phyloP scores from a whole-genome alignment of 2,113 vertebrate species.

The Grus americana region DNA sequence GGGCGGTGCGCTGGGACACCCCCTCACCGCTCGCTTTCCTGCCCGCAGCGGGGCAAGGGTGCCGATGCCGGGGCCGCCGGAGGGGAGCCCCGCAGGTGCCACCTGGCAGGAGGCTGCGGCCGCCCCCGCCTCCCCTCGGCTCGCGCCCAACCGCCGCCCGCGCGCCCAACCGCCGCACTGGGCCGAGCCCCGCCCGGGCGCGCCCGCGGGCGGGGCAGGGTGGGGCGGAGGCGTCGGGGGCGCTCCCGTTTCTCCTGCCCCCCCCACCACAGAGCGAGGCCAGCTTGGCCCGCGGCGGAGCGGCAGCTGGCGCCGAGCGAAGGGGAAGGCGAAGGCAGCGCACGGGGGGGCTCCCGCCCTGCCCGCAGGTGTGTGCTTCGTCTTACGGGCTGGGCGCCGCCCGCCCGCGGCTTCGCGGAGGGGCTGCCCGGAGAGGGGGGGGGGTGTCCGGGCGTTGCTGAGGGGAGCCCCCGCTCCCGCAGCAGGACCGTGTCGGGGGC shows the following conservation, averaged over 20 bases:
- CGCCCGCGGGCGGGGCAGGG: no score
- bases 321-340: neutral
- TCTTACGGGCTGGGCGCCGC: neutral
- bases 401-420: no score
- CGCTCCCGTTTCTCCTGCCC: neutral
- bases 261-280: neutral
- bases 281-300: no score
- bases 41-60: no score
- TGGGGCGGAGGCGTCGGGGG: neutral
- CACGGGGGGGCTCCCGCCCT: neutral
- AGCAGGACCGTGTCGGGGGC: neutral
- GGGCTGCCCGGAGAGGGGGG: no score
- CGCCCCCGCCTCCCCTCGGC: neutral
- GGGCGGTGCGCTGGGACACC: neutral
- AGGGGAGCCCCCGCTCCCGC: neutral
- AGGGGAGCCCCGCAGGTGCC: no score
- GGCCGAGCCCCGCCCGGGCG: neutral
- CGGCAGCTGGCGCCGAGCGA: neutral
- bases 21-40: no score
- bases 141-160: no score
- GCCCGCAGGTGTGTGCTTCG: neutral
- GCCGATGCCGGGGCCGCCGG: no score
- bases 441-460: no score
- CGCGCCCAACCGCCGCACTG: neutral
- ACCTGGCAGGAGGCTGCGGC: no score